phyloP scores from a whole-genome alignment of 2,888 invertebrate species.

The Maniola hyperantus region DNA sequence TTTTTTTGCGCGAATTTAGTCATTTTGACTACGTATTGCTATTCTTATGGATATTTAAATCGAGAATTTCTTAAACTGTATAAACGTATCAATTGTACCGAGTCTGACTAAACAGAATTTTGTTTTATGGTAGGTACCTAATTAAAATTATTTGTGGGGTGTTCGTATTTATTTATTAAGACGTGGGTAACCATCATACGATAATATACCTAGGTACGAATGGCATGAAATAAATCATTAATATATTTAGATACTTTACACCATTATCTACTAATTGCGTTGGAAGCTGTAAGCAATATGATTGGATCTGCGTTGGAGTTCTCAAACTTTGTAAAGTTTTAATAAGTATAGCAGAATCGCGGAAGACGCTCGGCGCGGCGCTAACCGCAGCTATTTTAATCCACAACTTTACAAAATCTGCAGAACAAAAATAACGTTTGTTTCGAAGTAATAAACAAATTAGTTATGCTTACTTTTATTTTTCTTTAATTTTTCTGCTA shows the following conservation, averaged over 20 bases:
- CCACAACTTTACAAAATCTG: slow-evolving; percentile 15
- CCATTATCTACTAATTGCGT: slow-evolving; percentile 15
- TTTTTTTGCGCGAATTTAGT: too few relatives aligned
- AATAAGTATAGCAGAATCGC: slow-evolving; percentile 27
- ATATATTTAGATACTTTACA: slow-evolving; percentile 1
- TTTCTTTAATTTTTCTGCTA: neutral
- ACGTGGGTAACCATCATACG: too few relatives aligned
- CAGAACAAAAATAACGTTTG: slow-evolving; percentile 3
- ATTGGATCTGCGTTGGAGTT: slow-evolving; percentile 25
- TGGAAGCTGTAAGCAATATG: slow-evolving; percentile 15
- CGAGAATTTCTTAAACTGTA: too few relatives aligned
- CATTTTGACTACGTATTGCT: too few relatives aligned
- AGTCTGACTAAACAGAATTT: too few relatives aligned
- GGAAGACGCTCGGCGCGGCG: slow-evolving; percentile 18
- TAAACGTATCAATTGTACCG: too few relatives aligned
- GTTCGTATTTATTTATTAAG: too few relatives aligned
- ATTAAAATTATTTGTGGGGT: too few relatives aligned
- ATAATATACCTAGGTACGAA: neutral
- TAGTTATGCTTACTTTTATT: too few relatives aligned
- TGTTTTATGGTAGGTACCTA: too few relatives aligned
- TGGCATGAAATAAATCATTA: neutral
- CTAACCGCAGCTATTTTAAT: slow-evolving; percentile 23
- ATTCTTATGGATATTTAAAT: too few relatives aligned
- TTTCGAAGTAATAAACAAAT: slow-evolving; percentile 2
- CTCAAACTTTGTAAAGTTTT: slow-evolving; percentile 33